Evolutionary conservation across 2,797 vertebrate species (phyloP), one percentile per base, ranked within the genome.

Genomic region (Jordanella pulchra): DNA sequence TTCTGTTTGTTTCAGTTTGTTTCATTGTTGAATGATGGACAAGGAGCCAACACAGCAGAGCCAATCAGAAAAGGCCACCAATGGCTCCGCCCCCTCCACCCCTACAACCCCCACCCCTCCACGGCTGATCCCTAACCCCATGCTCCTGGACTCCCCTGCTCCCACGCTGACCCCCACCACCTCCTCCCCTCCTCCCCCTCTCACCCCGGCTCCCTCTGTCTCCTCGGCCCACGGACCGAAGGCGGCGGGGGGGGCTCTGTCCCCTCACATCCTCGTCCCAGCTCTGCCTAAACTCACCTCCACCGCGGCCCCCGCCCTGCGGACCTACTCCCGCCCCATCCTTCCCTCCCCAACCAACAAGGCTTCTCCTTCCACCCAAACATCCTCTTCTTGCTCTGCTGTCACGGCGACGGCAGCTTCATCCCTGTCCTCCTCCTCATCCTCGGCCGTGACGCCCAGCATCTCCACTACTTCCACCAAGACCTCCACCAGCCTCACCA

Each of bases 51-150:
- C 68, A 18, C 80, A 67, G 23, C 82, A 77, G 83, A 85, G 67
- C 84, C 85, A 84, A 69, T 81, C 89, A 63, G 90, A 89, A 21
- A 82, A 86, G 63, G 60, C 83, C 73, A 32, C 83, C 73, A 87
- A 82, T 83, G 87, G 78, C 75, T 0, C 80, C 0, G 79, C 75
- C 75, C 2, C 86, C 64, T 32, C 89, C 51, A 25, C 73, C 58
- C 82, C 77, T 0, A 27, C 84, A 0, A 86, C 89, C 11, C 90
- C 90, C 13, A 81, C 71, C 42, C 92, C 91, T 1, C 91, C 91
- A 3, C 87, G 89, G 1, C 92, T 92, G 53, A 91, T 89, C 66
- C 92, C 89, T 9, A 91, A 92, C 86, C 91, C 91, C 66, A 85
- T 86, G 78, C 88, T 91, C 14, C 77, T 91, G 73, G 90, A 93